Evolutionary conservation across 2,888 invertebrate genomes (phyloP), one percentile per base, ranked within the genome.

Genomic region (Cephus pulcher): DNA sequence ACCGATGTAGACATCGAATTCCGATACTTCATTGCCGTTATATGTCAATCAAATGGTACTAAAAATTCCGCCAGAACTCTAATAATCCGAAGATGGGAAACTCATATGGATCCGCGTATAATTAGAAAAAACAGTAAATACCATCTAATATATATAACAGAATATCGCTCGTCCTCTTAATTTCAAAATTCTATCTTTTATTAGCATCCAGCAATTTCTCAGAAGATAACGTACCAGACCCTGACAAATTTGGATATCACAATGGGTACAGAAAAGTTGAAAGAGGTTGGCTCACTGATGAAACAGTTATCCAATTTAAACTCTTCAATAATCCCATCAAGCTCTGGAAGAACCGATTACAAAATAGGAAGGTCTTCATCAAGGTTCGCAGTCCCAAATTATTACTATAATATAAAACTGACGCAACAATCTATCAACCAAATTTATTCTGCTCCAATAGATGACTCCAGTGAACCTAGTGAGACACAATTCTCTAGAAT

Each of bases 221-320:
- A 34, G 88, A 86, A 79, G 86, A 88, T 40, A 81, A 83, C n/a
- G 83, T 92, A 82, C 93, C 93, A 68, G 91, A 92, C 79, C 92
- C 93, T 34, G 95, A 96, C 82, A 92, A 92, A 75, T 97, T 96
- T 92, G 97, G 97, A 74, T 92, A 93, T 85, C 93, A 94, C 86
- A 93, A 93, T 85, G 93, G 92, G 23, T 91, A 92, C 35, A 91
- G 92, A 82, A 93, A 93, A 83, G 92, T 97, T 23, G 96, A 95
- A 87, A 94, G 95, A 83, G 98, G 98, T 23, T 98, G 98, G 98
- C 93, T 98, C 37, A 97, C 96, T 69, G 94, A 94, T 81, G 97
- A 97, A 90, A 95, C 95, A n/a, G 93, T 96, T 77, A 93, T 98
- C 74, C 97, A 98, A 90, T 94, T 98, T 80, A 97, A 97, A 91